Evolutionary conservation across 2,888 invertebrate species (phyloP), one percentile per base, ranked within the genome.

Genomic region (Bombylius discolor): DNA sequence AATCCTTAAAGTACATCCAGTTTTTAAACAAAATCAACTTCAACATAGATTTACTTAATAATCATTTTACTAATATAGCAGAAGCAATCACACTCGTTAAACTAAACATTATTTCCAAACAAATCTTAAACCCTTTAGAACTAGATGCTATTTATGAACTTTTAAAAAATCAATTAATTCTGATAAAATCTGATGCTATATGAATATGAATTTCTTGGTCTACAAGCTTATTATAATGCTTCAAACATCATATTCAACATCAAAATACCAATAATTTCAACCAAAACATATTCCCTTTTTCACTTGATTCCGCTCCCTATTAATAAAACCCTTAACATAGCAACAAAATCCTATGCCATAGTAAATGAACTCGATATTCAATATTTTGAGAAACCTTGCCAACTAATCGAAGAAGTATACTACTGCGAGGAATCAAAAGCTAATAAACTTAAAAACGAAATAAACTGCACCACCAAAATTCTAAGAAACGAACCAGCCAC

Each of bases 51-150:
- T 31, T 59, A 31, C 46, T 58, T 48, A 45, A 33, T n/a, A 55
- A 45, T 12, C 52, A 58, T 51, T n/a, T 58, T 47, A 46, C 47
- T n/a, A 48, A 60, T 33, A 61, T 60, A 47, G 55, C 59, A 14
- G 59, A 61, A 36, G 53, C 58, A 32, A 48, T 60, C 14, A 31
- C 58, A 33, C 31, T 58, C n/a, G 55, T 52, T 33, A 57, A 53
- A 55, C 42, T 61, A 39, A 59, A 57, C 23, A 51, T 60, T 50
- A 59, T 58, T 9, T 52, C 58, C 5, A 58, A 57, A 54, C 46
- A 55, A n/a, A 57, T 61, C 23, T 32, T 61, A 14, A 53, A 51
- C 33, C 51, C 52, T 11, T 44, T 51, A 5, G 59, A 61, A 58
- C 23, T 58, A 44, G 23, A 52, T 32, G 34, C 56, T 13, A 59